Base-by-base conservation (phyloP, 2,888 invertebrate species). In the Kryphioiulus occultus region DNA sequence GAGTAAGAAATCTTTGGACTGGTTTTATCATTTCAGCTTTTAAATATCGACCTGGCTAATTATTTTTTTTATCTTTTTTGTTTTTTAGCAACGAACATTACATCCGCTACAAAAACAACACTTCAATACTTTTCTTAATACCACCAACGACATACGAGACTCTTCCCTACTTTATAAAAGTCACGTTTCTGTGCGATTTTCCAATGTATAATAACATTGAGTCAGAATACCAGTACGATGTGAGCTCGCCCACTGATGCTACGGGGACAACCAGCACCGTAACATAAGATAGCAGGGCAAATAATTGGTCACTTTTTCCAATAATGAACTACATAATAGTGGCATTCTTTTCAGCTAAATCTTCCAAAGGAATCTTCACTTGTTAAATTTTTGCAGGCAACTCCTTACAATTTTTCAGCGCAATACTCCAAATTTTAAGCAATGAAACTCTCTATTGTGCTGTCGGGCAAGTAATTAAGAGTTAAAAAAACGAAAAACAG, bases 101-200 rank as follows among this genome's bases (percentile, higher is more conserved):
- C 92, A 94, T 96, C 89, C 95, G 95, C 92, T 98, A 97, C 92
- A 98, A 98, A 92, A 93, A 95, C 85, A 95, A 96, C 2, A 98
- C 97, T 85, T 97, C 97, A 88, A 97, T 97, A 0, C 92, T 98
- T 90, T 96, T 98, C 91, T 97, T 97, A 7, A 95, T 98, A 89
- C 97, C 97, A 12, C 96, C 97, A 0, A 94, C 95, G 0, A 95
- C 97, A 85, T 98, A 97, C 92, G 95, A 95, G n/a, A 96, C 96
- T 91, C 95, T 97, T 82, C 97, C 97, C 0, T 93, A 94, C 90
- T 95, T 95, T 89, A 92, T 98, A 86, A 97, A 97, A 92, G 96
- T 95, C 91, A 93, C 96, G 30, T 92, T 97, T 85, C 97, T 97
- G 92, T 97, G 97, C 91, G 98, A 98, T 92, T 97, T 95, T 91